Evolutionary conservation across 37 sponge, comb jelly and placozoan genomes (phyloP), one percentile per base, ranked within the genome.

Genomic region (Hexactinellida sp.): DNA sequence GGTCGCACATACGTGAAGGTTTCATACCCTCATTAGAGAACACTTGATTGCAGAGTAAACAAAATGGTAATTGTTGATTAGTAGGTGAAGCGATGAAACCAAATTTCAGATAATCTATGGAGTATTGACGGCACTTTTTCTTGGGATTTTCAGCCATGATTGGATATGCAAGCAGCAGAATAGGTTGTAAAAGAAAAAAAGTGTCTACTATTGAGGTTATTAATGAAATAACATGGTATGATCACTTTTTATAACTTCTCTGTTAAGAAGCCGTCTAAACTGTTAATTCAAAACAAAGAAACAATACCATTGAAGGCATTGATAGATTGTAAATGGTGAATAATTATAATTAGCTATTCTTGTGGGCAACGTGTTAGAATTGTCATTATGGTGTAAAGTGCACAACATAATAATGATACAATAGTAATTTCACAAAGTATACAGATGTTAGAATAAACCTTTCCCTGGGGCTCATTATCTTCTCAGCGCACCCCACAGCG

Each of bases 41-140:
- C 30, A 63, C 76, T 63, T 63, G 76, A 63, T 63, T 63, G 76
- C 76, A 63, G 76, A 63, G 76, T 63, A 63, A 63, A 63, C 76
- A 63, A 63, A 63, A 32, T 7, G 76, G 76, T 63, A 63, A 63
- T n/a, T 63, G 76, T 63, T 63, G 76, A 63, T 63, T 63, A 63
- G 32, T 28, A 63, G 76, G 76, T 63, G 76, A 63, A 63, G 76
- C 28, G 76, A 63, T 32, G 76, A 63, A 63, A 10, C 76, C 76
- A 63, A 63, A 63, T 63, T 63, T 63, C 76, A 63, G 30, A n/a
- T 63, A 63, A 63, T 63, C 76, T 63, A 63, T 63, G 76, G 76
- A 63, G 76, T 63, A 32, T 63, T 63, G 34, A n/a, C 25, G 76
- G 76, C 34, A 63, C 13, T 63, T 63, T 63, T 63, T 63, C 76